Evolutionary conservation across 2,113 vertebrate genomes (phyloP).

Genomic region (Hymenochirus boettgeri): DNA sequence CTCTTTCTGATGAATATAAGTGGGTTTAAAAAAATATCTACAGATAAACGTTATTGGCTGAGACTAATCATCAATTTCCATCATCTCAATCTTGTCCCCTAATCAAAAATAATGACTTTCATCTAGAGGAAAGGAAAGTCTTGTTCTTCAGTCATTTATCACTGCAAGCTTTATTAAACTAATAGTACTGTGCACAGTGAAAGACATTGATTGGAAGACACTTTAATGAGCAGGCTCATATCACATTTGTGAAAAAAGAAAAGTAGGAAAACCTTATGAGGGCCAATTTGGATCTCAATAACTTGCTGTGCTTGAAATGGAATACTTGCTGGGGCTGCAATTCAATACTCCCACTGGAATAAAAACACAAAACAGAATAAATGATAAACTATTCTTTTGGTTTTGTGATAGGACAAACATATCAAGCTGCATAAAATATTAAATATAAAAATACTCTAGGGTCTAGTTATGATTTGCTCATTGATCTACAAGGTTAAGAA

Average conservation of each 20-base stretch:
- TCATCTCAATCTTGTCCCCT: constrained; percentile 44
- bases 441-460: constrained; percentile 5
- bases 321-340: constrained; percentile 25
- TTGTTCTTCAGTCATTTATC: constrained; percentile 38
- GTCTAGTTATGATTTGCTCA: constrained; percentile 20
- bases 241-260: constrained; percentile 28
- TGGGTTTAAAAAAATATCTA: constrained; percentile 31
- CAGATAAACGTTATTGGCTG: constrained; percentile 44
- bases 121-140: constrained; percentile 45
- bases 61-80: constrained; percentile 41
- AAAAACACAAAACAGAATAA: constrained; percentile 28
- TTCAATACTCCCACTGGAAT: background rate
- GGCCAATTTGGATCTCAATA: background rate
- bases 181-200: constrained; percentile 30
- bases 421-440: constrained; percentile 39
- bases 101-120: constrained; percentile 45
- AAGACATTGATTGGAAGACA: constrained; percentile 18
- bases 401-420: constrained; percentile 28
- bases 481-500: constrained; percentile 28
- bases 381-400: constrained; percentile 24
- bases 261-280: background rate
- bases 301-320: constrained; percentile 26
- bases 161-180: constrained; percentile 10
- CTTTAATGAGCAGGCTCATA: constrained; percentile 40
- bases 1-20: constrained; percentile 25